Base-by-base conservation (phyloP, 1,140 invertebrate species). In the Magallana gigas region DNA sequence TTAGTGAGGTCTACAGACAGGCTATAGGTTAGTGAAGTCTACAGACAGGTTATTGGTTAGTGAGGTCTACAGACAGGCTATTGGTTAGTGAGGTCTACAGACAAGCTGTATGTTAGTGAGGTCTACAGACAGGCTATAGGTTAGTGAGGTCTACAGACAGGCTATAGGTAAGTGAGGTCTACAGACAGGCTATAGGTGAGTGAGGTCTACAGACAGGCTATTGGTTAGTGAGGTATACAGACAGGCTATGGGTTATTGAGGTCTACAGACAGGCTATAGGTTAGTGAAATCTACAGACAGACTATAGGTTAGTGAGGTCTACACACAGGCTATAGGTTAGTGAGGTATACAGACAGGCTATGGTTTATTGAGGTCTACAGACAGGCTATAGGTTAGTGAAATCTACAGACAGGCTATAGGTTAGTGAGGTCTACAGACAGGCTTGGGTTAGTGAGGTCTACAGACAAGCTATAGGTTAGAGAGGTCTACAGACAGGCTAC, bases 141-240 rank as follows among this genome's bases (percentile, higher is more conserved):
- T 16, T 12, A 62, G 59, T 62, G 12, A n/a, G 59, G n/a, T 16
- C 59, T 11, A 62, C n/a, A 16, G 12, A 36, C 36, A 36, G 1
- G 1, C 36, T 1, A 36, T 36, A 3, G 36, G 1, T 36, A 1
- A 36, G 36, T 9, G n/a, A 99, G 92, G 98, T 98, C 92, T 99
- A 99, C 94, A 96, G 98, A 92, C 98, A 99, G 95, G 99, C 99
- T 29, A 71, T 71, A 23, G 68, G 68, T 71, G 9, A 71, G 68
- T 23, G 68, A 36, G 36, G 36, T 36, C 36, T 36, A 36, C 36
- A 36, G 36, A 36, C 36, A 36, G 1, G 1, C 36, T 1, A 36
- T 36, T 1, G 36, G 1, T 9, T 71, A 16, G 8, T 36, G 36
- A 36, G 56, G 8, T 12, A 7, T 36, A 36, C 36, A 36, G 36